Conservation (phyloP, 2,113 vertebrate species). For the Tetrax tetrax region DNA sequence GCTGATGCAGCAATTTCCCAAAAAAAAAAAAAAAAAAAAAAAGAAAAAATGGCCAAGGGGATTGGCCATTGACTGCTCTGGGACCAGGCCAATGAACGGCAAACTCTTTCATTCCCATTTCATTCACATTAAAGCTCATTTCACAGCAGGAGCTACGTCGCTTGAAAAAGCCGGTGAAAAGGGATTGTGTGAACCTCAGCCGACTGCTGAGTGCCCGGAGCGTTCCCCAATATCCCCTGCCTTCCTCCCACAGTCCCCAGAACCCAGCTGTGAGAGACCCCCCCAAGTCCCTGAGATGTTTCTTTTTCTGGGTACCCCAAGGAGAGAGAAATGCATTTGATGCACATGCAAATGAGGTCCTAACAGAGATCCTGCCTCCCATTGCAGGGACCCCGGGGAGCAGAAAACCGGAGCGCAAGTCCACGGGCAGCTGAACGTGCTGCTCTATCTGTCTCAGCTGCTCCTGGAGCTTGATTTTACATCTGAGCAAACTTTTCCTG, state of each 20-base stretch:
- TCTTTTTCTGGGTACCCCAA: neutral
- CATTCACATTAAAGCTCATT: neutral
- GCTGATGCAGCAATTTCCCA: neutral
- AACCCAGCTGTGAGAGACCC: neutral
- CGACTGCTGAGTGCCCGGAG: rapidly evolving
- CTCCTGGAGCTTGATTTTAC: neutral
- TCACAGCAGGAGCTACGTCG: neutral
- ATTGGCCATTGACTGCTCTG: neutral
- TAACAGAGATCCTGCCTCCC: neutral
- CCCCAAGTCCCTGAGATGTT: neutral
- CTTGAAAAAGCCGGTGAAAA: neutral
- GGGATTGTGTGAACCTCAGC: neutral
- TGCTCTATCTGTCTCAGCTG: neutral
- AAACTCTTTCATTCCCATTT: neutral
- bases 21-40: neutral
- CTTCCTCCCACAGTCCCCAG: rapidly evolving
- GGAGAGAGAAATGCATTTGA: neutral
- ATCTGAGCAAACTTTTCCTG: neutral
- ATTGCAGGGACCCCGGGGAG: neutral
- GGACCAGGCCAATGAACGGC: neutral
- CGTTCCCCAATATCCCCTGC: neutral
- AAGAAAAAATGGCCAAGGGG: neutral
- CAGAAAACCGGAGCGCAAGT: neutral
- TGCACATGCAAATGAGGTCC: neutral
- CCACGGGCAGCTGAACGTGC: neutral